These are phyloP conservation scores for Nephotettix cincticeps DNA, from an alignment of 1,140 invertebrate species.

Conservation along the genomic window DNA sequence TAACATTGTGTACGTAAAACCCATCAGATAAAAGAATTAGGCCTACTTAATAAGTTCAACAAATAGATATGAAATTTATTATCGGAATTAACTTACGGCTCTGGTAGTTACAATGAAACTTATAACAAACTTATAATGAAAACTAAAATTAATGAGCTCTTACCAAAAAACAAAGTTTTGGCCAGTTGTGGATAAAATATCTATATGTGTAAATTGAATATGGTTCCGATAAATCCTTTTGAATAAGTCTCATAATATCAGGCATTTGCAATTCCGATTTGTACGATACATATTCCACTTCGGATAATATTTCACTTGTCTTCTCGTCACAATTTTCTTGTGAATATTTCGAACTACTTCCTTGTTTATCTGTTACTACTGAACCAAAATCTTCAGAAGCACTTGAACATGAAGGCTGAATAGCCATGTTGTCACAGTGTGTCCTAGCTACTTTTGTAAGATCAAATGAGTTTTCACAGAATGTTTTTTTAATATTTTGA, in stretches of 20 bases:
- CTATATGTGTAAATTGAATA: conserved; percentile 99
- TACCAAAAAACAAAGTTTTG: conserved; percentile 96
- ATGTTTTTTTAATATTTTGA: conserved; percentile 25
- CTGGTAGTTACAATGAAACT: no score
- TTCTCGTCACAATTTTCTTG: not conserved
- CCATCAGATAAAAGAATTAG: no score
- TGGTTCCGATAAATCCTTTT: conserved; percentile 98
- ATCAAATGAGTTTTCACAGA: conserved; percentile 18
- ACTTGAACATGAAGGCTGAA: not conserved
- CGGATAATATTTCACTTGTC: conserved; percentile 2
- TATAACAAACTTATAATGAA: no score
- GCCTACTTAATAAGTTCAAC: no score
- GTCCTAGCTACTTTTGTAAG: not conserved
- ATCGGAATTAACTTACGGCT: no score
- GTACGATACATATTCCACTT: conserved; percentile 72
- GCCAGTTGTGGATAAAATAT: conserved; percentile 99
- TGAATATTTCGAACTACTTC: not conserved
- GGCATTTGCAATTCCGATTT: conserved; percentile 90
- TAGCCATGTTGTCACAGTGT: conserved; percentile 7
- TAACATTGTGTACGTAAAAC: no score
- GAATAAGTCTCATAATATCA: conserved; percentile 97
- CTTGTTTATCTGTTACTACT: not conserved
- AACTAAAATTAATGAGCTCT: no score
- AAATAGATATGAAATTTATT: no score
- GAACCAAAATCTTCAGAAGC: not conserved